phyloP scores from a whole-genome alignment of 2,888 invertebrate genomes.

The Julus scandinavius region DNA sequence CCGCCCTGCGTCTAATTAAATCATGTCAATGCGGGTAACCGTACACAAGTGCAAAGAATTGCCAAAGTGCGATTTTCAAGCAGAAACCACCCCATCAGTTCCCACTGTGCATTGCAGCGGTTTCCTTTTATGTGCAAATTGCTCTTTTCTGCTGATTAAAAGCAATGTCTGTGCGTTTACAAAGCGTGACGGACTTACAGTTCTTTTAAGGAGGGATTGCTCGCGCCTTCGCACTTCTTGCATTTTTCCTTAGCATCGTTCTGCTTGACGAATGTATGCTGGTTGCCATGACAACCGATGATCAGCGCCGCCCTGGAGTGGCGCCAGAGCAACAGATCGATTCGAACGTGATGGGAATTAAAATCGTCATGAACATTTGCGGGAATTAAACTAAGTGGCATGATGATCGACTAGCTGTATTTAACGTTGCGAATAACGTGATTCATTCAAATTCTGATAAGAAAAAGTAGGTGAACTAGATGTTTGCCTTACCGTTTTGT shows the following conservation, averaged over 20 bases:
- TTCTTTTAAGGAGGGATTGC: constrained; percentile 11
- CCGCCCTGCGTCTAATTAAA: not conserved
- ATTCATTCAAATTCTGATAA: no score
- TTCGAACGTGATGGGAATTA: no score
- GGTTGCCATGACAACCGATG: not conserved
- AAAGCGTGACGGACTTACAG: constrained; percentile 20
- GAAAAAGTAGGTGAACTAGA: not conserved
- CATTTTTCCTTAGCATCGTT: not conserved
- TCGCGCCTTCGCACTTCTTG: not conserved
- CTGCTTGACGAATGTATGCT: not conserved
- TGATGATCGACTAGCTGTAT: no score
- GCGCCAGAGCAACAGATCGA: not conserved
- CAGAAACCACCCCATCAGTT: not conserved
- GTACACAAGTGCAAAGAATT: not conserved
- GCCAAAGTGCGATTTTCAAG: not conserved
- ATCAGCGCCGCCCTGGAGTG: not conserved
- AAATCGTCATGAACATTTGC: no score
- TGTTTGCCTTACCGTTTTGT: not conserved
- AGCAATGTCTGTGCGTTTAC: not conserved
- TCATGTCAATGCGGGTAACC: constrained; percentile 7
- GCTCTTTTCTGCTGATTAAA: not conserved
- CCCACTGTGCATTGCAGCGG: not conserved
- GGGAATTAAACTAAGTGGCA: no score
- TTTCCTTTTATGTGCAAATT: not conserved
- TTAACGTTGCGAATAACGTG: no score